phyloP scores from a whole-genome alignment of 1,140 invertebrate species.

The Mactra quadrangularis region DNA sequence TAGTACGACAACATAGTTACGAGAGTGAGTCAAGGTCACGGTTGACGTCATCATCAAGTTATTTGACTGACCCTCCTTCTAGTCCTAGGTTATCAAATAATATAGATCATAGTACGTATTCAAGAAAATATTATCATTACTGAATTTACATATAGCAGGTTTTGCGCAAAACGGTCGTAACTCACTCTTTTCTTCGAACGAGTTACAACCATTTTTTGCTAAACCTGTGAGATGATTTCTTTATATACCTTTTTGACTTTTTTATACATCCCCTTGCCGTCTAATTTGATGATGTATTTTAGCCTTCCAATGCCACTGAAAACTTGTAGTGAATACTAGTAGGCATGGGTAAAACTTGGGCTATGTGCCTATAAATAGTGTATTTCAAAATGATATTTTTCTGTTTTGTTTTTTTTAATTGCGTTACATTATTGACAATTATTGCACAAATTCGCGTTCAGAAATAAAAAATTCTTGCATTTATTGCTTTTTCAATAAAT shows the following conservation, averaged over 20 bases:
- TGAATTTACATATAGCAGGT: not conserved
- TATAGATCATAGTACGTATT: slow-evolving; percentile 60
- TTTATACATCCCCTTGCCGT: not conserved
- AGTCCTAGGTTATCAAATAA: slow-evolving; percentile 57
- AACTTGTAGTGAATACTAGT: too few species aligned
- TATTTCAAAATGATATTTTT: too few species aligned
- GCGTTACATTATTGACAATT: too few species aligned
- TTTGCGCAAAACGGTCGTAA: not conserved
- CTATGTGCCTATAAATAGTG: too few species aligned
- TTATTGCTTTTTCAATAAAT: too few species aligned
- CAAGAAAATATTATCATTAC: not conserved
- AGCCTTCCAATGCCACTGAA: too few species aligned
- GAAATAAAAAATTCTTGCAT: too few species aligned
- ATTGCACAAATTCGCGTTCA: too few species aligned
- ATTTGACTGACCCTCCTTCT: slow-evolving; percentile 42
- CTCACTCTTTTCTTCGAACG: not conserved
- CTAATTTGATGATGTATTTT: not conserved
- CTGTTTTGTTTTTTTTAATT: too few species aligned
- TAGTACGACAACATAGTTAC: slow-evolving; percentile 39
- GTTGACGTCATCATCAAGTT: slow-evolving; percentile 44
- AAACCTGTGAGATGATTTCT: not conserved
- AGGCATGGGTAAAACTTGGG: too few species aligned
- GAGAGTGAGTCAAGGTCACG: slow-evolving; percentile 52
- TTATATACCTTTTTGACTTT: not conserved
- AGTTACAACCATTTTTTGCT: not conserved